Base-by-base conservation (phyloP, 2,888 invertebrate species). In the Heterodera filipjevi region DNA sequence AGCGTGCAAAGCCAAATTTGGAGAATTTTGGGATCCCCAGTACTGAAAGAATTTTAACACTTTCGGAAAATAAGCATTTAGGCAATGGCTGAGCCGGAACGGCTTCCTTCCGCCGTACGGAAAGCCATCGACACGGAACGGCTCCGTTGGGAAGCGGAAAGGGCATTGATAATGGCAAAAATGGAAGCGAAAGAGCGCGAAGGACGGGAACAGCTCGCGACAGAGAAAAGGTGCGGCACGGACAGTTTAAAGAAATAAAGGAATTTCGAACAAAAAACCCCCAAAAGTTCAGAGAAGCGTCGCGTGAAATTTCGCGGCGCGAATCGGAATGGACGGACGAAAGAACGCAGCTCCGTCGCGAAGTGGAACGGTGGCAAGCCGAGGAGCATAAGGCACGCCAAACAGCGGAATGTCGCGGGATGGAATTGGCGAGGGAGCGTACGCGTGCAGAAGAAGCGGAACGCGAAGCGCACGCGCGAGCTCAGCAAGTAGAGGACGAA, bases 261-360 rank as follows among this genome's bases (percentile, higher is more conserved):
- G 46, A 12, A 8, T 2, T 12, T 49, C 39, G 39, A 10, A 39
- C 39, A 10, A 39, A 10, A 39, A 39, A 39, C 39, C 39, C 39
- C 10, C 10, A 39, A 39, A 39, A 39, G 10, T n/a, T 39, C n/a
- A 74, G 74, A 49, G 74, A 74, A 30, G 10, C 49, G 30, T 46
- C 10, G 66, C 59, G 27, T 3, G 35, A 49, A 46, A 32, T 75
- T 0, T 46, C 46, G 46, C 66, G 16, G 19, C 39, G 59, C 39
- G 75, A 75, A 19, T 22, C 66, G 27, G 75, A 75, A 53, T 75
- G 75, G 75, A 2, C n/a, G 22, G 27, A 30, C 44, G 75, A 75
- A 64, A 64, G 66, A 19, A 27, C 44, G 30, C 66, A 75, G 5
- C 59, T 64, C 6, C 44, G 39, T 22, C 66, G 30, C 44, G 75